Evolutionary conservation across 2,113 vertebrate species (phyloP).

Genomic region (Struthio camelus): DNA sequence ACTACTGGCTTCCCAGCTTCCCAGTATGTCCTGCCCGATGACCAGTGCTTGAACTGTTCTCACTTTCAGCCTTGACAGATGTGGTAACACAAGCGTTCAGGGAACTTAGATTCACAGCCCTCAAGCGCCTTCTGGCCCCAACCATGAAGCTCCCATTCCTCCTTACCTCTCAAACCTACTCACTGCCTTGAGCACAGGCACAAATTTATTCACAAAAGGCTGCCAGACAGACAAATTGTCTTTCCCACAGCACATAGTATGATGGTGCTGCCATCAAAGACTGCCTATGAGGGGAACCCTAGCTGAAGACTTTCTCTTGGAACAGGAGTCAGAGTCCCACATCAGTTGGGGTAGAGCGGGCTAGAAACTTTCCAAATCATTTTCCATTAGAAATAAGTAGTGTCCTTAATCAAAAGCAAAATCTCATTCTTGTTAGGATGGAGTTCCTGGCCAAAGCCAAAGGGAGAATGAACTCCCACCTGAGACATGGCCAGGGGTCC

Average conservation of each 20-base stretch:
- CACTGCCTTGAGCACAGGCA: background rate
- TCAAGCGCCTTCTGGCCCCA: background rate
- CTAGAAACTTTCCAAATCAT: background rate
- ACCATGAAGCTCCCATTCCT: background rate
- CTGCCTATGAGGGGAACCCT: background rate
- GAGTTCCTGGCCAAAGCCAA: background rate
- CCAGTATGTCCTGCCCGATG: background rate
- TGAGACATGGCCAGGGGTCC: background rate
- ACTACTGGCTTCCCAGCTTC: background rate
- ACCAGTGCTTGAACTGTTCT: background rate
- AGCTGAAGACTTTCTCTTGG: accelerated
- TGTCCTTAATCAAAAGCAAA: background rate
- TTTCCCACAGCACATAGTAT: background rate
- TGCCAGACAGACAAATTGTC: background rate
- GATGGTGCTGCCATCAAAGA: background rate
- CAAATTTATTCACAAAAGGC: background rate
- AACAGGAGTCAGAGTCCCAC: background rate
- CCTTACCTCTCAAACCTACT: background rate
- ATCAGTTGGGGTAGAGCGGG: background rate
- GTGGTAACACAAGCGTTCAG: background rate
- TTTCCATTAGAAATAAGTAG: background rate
- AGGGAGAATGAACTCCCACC: background rate
- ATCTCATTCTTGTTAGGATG: background rate
- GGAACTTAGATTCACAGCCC: background rate
- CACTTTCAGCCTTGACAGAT: background rate